Evolutionary conservation across 2,797 vertebrate genomes (phyloP).

Genomic region (Labroides dimidiatus): DNA sequence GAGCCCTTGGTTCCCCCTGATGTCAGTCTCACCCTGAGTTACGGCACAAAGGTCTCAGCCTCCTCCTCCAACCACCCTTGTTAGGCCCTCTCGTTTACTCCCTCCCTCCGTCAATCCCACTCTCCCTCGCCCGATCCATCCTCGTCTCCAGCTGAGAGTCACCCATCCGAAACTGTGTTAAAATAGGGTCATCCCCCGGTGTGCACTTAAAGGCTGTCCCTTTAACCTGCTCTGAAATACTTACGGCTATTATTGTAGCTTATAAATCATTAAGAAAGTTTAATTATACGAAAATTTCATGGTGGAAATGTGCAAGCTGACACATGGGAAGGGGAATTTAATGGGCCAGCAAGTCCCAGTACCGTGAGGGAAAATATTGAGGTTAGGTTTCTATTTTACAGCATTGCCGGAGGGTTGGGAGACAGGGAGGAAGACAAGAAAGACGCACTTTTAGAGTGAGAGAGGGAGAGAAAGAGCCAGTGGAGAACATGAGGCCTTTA

Average conservation of each 20-base stretch:
- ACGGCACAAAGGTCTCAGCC: conserved; percentile 77
- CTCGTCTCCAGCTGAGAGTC: conserved; percentile 77
- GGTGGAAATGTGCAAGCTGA: conserved; percentile 86
- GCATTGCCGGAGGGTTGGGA: conserved; percentile 82
- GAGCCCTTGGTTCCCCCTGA: conserved; percentile 65
- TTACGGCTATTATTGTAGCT: conserved; percentile 88
- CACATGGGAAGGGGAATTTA: conserved; percentile 89
- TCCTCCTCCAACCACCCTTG: conserved; percentile 68
- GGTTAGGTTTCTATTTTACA: conserved; percentile 89
- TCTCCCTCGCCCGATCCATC: conserved; percentile 69
- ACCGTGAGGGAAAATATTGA: conserved; percentile 87
- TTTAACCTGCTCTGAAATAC: conserved; percentile 89
- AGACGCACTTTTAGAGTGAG: conserved; percentile 60
- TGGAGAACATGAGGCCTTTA: conserved; percentile 46
- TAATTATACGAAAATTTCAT: conserved; percentile 88
- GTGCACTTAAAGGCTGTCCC: conserved; percentile 86
- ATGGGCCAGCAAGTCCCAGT: conserved; percentile 89
- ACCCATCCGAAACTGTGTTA: conserved; percentile 87
- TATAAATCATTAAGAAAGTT: conserved; percentile 92
- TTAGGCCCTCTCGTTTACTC: conserved; percentile 65
- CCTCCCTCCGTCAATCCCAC: conserved; percentile 66
- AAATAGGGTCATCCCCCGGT: conserved; percentile 86
- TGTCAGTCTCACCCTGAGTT: conserved; percentile 81
- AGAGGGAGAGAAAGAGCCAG: conserved; percentile 44
- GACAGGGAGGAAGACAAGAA: conserved; percentile 72